Percentiles rank a stretch among this genome's conserved stretches.
These are phyloP conservation scores for Scolopax mira DNA, from an alignment of 2,113 vertebrate genomes.

Conservation along the genomic window DNA sequence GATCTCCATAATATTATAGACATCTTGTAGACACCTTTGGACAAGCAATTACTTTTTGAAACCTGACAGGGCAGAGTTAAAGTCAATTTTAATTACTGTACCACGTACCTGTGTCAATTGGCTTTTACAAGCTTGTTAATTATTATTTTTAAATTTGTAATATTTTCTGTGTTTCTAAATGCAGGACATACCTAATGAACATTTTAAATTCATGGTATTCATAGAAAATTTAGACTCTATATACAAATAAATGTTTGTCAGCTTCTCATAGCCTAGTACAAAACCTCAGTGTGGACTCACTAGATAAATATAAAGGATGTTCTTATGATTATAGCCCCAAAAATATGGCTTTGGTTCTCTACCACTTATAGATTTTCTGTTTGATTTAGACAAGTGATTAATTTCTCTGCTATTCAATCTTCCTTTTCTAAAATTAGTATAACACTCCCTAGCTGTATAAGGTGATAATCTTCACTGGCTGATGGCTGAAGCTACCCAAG, in stretches of 20 bases:
- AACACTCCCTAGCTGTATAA: background rate
- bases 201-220: background rate
- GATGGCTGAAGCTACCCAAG: background rate
- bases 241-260: background rate
- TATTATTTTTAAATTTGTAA: background rate
- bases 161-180: background rate
- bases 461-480: background rate
- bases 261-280: background rate
- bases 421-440: background rate
- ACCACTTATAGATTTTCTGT: background rate
- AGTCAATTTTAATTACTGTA: background rate
- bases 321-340: background rate
- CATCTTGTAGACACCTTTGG: background rate
- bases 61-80: background rate
- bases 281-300: background rate
- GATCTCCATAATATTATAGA: background rate
- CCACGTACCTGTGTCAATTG: background rate
- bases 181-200: background rate
- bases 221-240: background rate
- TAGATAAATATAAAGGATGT: background rate
- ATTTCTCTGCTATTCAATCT: background rate
- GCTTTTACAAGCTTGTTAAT: background rate
- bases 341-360: background rate
- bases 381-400: background rate
- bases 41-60: constrained; percentile 14